Conservation (phyloP, 2,113 vertebrate species). For the Geococcyx californianus region DNA sequence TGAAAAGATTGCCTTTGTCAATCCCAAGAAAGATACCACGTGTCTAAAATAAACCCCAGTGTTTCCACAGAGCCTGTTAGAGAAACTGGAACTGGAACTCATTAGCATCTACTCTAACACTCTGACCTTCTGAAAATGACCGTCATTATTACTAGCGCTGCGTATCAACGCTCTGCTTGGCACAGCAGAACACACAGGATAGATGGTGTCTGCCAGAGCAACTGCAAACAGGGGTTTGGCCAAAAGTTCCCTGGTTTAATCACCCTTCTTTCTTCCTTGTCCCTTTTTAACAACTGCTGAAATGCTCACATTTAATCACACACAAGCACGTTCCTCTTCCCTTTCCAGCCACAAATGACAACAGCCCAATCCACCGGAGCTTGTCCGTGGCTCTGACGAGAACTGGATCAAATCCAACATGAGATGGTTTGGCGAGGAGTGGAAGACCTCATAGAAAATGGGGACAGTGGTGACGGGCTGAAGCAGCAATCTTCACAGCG, state of each 20-base stretch:
- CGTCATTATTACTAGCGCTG: not conserved
- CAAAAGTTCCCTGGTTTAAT: not conserved
- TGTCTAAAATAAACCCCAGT: not conserved
- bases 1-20: not conserved
- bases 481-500: not conserved
- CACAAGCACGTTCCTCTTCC: not conserved
- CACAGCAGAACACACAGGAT: not conserved
- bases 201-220: not conserved
- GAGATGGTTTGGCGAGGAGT: conserved; percentile 21
- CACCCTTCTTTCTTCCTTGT: conserved; percentile 14
- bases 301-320: conserved; percentile 26
- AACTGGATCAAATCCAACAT: not conserved
- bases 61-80: not conserved
- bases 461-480: not conserved
- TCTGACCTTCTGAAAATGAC: conserved; percentile 16
- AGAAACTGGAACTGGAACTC: not conserved
- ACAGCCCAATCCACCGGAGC: conserved; percentile 9
- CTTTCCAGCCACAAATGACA: conserved; percentile 16
- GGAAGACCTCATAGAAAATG: not conserved
- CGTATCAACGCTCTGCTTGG: not conserved
- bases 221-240: not conserved
- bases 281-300: not conserved
- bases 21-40: not conserved
- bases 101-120: not conserved
- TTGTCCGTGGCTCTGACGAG: conserved; percentile 20